phyloP scores from a whole-genome alignment of 2,113 vertebrate species.

The Ancistrus triradiatus region DNA sequence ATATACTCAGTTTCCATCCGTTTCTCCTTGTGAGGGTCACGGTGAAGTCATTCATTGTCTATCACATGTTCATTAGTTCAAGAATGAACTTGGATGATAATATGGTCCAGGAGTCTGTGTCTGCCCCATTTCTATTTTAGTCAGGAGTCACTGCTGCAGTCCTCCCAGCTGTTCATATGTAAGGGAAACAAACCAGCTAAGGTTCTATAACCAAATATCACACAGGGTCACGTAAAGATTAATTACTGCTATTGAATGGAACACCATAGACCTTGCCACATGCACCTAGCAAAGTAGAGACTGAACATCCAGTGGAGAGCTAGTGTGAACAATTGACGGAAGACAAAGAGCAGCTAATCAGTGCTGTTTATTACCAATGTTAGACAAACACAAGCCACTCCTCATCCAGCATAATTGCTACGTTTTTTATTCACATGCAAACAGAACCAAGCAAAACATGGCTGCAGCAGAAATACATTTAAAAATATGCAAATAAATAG shows the following conservation, averaged over 20 bases:
- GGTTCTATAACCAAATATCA: too few species aligned
- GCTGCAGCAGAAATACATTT: slow-evolving; percentile 17
- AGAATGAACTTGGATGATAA: too few species aligned
- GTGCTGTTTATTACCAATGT: neutral
- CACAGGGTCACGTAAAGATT: too few species aligned
- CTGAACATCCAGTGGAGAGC: slow-evolving; percentile 3
- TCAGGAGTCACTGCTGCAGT: too few species aligned
- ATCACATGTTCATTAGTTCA: too few species aligned
- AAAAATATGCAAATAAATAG: slow-evolving; percentile 10
- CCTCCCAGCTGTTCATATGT: too few species aligned
- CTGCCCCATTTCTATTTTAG: too few species aligned
- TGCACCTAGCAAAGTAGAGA: neutral
- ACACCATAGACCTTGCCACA: slow-evolving; percentile 13
- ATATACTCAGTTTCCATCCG: too few species aligned
- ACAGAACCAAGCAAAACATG: slow-evolving; percentile 37
- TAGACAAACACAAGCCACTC: neutral
- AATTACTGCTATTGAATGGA: neutral
- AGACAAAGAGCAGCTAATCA: slow-evolving; percentile 29
- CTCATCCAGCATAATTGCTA: slow-evolving; percentile 14
- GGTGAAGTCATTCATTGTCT: too few species aligned
- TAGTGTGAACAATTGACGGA: slow-evolving; percentile 14
- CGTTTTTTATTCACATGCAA: slow-evolving; percentile 50
- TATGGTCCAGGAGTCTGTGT: too few species aligned
- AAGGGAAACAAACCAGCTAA: too few species aligned
- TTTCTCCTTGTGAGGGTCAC: too few species aligned